Evolutionary conservation across 2,888 invertebrate species (phyloP), one percentile per base, ranked within the genome.

Genomic region (Chromoteleia sp.): DNA sequence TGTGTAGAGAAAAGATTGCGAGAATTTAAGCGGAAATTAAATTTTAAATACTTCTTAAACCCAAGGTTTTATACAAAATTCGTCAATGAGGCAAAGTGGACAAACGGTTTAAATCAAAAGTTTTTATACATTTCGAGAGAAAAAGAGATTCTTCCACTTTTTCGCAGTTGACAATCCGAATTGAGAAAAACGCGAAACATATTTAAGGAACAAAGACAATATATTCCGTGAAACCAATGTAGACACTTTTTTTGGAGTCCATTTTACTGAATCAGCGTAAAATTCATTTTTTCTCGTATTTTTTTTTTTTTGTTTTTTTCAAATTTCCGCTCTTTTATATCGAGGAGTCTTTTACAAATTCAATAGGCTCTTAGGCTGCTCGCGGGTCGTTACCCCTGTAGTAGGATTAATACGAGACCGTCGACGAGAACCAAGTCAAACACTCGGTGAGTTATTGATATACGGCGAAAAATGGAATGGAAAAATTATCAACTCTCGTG

Each of bases 131-230:
- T 59, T 50, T 39, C 36, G 14, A 41, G 1, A 43, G 10, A n/a
- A 21, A 21, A 56, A 58, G 8, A 3, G 30, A 43, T 21, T 8
- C 15, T 25, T 61, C 56, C 63, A 74, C 73, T 74, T 63, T 63
- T 45, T 63, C 63, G 54, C 63, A 45, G 59, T 63, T 74, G 71
- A 52, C 59, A 41, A 52, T 61, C 50, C 33, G 43, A 61, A 52
- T 45, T 58, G 14, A 25, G 33, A 21, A 36, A 21, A 15, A 21
- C 30, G 52, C 30, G 52, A 52, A 39, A 19, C 21, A 41, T 52
- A 61, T 19, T 61, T 52, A 59, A 52, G 61, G 4, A 61, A 73
- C 52, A 71, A 56, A 74, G 73, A 74, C 73, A 74, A 74, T 74
- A 74, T 61, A 70, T 33, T 61, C 17, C 29, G 39, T 36, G 8